Conservation (phyloP, 2,797 vertebrate species). For the Picus viridis region DNA sequence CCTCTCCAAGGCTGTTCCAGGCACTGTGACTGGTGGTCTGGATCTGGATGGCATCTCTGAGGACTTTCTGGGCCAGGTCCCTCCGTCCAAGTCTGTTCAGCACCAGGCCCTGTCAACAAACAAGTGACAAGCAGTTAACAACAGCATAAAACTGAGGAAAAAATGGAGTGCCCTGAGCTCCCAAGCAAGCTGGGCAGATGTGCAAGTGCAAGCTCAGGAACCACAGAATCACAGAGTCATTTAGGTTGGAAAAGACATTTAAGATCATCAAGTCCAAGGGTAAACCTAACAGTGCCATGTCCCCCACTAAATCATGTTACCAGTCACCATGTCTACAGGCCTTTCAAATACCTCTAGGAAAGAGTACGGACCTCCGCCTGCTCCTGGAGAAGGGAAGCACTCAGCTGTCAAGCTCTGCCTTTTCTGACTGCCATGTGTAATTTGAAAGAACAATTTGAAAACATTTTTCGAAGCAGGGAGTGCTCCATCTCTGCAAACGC, state of each 20-base stretch:
- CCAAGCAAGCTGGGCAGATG: neutral
- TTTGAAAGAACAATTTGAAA: neutral
- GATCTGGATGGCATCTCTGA: conserved; percentile 88
- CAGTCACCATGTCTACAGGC: too few species aligned
- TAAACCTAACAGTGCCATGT: too few species aligned
- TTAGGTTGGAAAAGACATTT: neutral
- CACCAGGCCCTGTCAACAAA: conserved; percentile 84
- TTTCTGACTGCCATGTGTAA: neutral
- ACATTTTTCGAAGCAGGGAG: neutral
- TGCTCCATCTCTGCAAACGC: neutral
- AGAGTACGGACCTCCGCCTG: neutral
- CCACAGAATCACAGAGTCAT: neutral
- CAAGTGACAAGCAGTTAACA: conserved; percentile 1
- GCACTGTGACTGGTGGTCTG: conserved; percentile 91
- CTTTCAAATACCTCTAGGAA: neutral
- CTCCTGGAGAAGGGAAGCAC: neutral
- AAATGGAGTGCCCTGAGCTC: neutral
- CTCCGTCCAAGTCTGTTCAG: conserved; percentile 86
- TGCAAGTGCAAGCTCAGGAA: neutral
- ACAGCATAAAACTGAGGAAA: neutral
- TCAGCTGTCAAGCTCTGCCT: neutral
- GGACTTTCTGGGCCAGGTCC: conserved; percentile 91
- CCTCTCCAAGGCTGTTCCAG: conserved; percentile 93
- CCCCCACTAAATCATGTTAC: too few species aligned
- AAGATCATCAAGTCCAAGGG: too few species aligned